A percentile compares a stretch with the other conserved stretches of the same genome.
Evolutionary conservation across 2,797 vertebrate species (phyloP).

Genomic region (Macroramphosus scolopax): DNA sequence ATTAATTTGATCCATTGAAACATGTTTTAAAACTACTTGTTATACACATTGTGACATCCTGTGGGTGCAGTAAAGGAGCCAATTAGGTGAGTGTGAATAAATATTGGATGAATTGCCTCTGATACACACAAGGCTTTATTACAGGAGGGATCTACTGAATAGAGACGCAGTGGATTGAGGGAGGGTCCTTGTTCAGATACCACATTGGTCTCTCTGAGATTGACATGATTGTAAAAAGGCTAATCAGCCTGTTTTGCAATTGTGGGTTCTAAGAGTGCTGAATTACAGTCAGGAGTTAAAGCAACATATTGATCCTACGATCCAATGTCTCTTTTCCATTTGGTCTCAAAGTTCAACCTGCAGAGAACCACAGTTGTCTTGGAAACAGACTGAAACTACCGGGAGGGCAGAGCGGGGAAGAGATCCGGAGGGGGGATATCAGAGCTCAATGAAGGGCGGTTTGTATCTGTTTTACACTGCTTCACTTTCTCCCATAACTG

Average conservation of each 20-base stretch:
- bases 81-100: slow-evolving; percentile 30
- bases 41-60: too few relatives aligned
- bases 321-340: slow-evolving; percentile 36
- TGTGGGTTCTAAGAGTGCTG: background rate
- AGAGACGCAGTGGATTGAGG: background rate
- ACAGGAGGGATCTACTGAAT: background rate
- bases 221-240: too few relatives aligned
- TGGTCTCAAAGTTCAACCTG: slow-evolving; percentile 76
- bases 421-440: slow-evolving; percentile 13
- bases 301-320: slow-evolving; percentile 55
- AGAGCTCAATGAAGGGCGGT: slow-evolving; percentile 2
- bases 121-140: slow-evolving; percentile 5
- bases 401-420: slow-evolving; percentile 1
- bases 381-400: slow-evolving; percentile 43
- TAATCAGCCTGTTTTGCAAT: background rate
- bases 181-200: slow-evolving; percentile 3
- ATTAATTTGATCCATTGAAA: too few relatives aligned
- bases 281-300: slow-evolving; percentile 4
- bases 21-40: too few relatives aligned
- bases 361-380: slow-evolving; percentile 48
- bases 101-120: slow-evolving; percentile 29
- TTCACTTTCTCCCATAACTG: too few relatives aligned
- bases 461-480: background rate
- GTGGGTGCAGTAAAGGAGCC: slow-evolving; percentile 8
- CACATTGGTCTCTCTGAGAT: background rate